Evolutionary conservation across 2,888 invertebrate genomes (phyloP).

Genomic region (Mesoligia furuncula): DNA sequence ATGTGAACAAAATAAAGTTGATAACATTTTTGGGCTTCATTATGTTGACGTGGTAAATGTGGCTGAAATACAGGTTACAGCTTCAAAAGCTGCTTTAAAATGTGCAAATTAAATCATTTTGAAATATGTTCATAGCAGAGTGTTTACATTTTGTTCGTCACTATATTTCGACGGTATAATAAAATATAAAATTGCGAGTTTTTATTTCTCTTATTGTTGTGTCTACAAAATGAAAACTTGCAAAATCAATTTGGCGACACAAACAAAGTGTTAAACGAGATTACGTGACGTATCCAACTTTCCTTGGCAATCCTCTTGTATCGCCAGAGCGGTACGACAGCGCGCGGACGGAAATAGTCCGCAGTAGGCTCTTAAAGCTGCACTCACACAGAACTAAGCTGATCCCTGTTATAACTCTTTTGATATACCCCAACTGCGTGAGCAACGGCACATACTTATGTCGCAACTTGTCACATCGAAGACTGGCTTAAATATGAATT

Average conservation of each 20-base stretch:
- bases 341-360: conserved; percentile 26
- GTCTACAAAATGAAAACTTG: background rate
- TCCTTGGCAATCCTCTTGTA: background rate
- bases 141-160: background rate
- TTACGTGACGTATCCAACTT: conserved; percentile 5
- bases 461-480: background rate
- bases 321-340: background rate
- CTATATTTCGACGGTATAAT: background rate
- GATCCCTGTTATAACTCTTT: background rate
- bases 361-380: background rate
- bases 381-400: conserved; percentile 9
- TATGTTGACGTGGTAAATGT: background rate
- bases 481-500: background rate
- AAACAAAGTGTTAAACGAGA: background rate
- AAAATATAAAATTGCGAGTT: background rate
- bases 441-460: background rate
- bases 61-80: background rate
- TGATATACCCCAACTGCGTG: too few relatives aligned
- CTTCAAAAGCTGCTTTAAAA: conserved; percentile 4
- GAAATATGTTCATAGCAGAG: background rate
- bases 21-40: background rate
- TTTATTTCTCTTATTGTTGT: too few relatives aligned
- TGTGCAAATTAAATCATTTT: conserved; percentile 8
- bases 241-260: background rate
- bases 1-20: background rate